phyloP scores from a whole-genome alignment of 2,797 vertebrate genomes.

The Euthynnus affinis region DNA sequence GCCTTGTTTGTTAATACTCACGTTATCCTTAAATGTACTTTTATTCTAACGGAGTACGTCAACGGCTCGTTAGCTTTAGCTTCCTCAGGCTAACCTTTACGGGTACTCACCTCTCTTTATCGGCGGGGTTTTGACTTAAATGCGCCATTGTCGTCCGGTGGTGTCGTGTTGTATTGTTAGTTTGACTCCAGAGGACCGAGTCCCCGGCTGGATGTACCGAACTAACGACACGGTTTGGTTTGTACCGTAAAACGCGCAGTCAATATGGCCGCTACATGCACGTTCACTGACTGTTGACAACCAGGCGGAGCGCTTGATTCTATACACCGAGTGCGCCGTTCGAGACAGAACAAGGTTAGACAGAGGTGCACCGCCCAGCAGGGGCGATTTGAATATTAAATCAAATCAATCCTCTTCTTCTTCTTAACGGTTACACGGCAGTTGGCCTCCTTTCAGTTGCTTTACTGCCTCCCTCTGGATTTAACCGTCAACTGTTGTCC shows the following conservation, averaged over 20 bases:
- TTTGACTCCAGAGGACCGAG: background rate
- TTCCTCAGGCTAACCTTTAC: background rate
- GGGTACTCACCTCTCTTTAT: constrained; percentile 80
- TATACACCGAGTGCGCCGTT: background rate
- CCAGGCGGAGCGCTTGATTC: background rate
- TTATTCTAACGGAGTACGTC: background rate
- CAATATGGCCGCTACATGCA: constrained; percentile 5
- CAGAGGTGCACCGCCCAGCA: background rate
- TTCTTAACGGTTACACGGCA: too few relatives aligned
- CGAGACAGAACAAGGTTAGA: background rate
- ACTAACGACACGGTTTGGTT: background rate
- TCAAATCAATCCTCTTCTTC: too few relatives aligned
- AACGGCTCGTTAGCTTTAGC: constrained; percentile 41
- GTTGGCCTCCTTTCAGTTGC: too few relatives aligned
- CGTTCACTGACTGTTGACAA: background rate
- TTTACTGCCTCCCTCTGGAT: too few relatives aligned
- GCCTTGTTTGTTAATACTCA: fast-evolving
- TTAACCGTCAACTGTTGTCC: too few relatives aligned
- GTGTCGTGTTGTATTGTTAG: background rate
- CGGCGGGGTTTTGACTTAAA: constrained; percentile 80
- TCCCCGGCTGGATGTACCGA: too few relatives aligned
- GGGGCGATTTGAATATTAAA: background rate
- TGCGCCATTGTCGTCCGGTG: constrained; percentile 76
- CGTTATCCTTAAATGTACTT: background rate
- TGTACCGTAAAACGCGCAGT: constrained; percentile 4